Conservation (phyloP, 2,888 invertebrate genomes). For the Dryococelus australis region DNA sequence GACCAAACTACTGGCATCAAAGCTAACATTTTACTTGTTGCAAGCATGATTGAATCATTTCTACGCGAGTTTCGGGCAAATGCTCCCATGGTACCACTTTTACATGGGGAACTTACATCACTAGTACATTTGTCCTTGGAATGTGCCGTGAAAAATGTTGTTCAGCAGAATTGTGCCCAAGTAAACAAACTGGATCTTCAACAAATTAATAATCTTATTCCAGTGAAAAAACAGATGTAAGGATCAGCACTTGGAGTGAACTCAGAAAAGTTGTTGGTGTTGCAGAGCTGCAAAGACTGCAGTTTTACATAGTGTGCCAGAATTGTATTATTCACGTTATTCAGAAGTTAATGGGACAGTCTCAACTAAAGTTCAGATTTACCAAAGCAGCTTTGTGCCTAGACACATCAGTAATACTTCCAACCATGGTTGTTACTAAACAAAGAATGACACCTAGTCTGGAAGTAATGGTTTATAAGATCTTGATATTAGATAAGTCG, state of each 20-base stretch:
- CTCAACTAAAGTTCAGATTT: neutral
- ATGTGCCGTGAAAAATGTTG: neutral
- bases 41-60: neutral
- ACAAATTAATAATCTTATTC: neutral
- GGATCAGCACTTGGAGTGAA: neutral
- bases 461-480: neutral
- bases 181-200: neutral
- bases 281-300: neutral
- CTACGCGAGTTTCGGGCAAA: neutral
- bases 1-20: neutral
- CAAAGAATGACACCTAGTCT: neutral
- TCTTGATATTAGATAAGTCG: neutral
- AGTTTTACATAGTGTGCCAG: neutral
- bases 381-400: neutral
- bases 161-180: neutral
- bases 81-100: neutral
- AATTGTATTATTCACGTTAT: neutral
- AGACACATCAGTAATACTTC: neutral
- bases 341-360: neutral
- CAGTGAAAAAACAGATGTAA: neutral
- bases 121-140: neutral
- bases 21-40: neutral
- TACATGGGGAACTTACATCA: constrained; percentile 8
- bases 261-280: neutral
- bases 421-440: neutral